Percentiles rank a stretch among this genome's conserved stretches.
Conservation (phyloP, 2,113 vertebrate species). For the Empidonax alnorum region DNA sequence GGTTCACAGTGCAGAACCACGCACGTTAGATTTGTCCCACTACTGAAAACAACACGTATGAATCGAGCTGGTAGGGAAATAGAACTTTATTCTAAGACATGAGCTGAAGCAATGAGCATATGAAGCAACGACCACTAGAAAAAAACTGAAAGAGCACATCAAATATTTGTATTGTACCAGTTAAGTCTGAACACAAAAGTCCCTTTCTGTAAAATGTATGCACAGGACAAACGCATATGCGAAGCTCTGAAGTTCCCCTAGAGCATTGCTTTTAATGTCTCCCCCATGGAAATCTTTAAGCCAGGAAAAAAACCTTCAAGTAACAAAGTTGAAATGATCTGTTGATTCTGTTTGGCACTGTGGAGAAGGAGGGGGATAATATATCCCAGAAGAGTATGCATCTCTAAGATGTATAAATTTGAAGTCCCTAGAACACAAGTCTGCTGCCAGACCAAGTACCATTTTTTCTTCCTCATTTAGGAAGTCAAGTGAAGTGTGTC, state of each 20-base stretch:
- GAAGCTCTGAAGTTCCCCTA: not conserved
- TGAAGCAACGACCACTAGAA: slow-evolving; percentile 31
- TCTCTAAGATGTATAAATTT: slow-evolving; percentile 80
- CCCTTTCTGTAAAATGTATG: not conserved
- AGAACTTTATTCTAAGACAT: slow-evolving; percentile 56
- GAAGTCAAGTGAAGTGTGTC: slow-evolving; percentile 1
- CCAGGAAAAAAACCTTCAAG: slow-evolving; percentile 14
- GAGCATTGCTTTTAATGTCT: not conserved
- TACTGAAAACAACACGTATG: slow-evolving; percentile 20
- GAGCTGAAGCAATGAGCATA: slow-evolving; percentile 51
- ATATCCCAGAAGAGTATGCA: slow-evolving; percentile 75
- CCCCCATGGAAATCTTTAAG: not conserved
- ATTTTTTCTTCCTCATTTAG: slow-evolving; percentile 40
- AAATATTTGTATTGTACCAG: not conserved
- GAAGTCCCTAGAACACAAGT: slow-evolving; percentile 25
- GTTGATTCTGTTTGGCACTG: not conserved
- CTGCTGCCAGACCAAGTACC: slow-evolving; percentile 16
- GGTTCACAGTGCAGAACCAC: not conserved
- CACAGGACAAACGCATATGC: not conserved
- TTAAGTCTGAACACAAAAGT: not conserved
- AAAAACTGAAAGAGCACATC: slow-evolving; percentile 28
- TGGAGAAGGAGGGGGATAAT: slow-evolving; percentile 51
- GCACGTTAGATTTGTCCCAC: rapidly evolving
- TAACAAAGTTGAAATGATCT: not conserved
- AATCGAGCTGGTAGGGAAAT: not conserved